These are phyloP conservation scores for Dreissena polymorpha DNA, from an alignment of 1,140 invertebrate species.

Conservation along the genomic window DNA sequence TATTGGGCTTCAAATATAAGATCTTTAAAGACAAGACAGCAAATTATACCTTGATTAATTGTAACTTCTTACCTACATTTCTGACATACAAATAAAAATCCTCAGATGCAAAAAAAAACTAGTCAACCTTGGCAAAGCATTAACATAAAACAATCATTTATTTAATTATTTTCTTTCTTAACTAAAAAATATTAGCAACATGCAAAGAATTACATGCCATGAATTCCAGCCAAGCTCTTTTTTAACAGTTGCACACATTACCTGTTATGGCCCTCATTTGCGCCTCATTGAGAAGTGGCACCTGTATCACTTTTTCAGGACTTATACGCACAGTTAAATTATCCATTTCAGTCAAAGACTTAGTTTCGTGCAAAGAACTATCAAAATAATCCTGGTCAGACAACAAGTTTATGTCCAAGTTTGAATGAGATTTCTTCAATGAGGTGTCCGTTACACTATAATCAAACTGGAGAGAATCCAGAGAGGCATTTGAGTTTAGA, in stretches of 20 bases:
- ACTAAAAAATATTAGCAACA: too few species aligned
- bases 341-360: slow-evolving; percentile 68
- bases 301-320: slow-evolving; percentile 75
- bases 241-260: slow-evolving; percentile 38
- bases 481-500: slow-evolving; percentile 58
- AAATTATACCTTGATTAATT: too few species aligned
- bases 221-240: too few species aligned
- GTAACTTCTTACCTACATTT: too few species aligned
- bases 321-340: slow-evolving; percentile 67
- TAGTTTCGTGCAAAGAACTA: slow-evolving; percentile 57
- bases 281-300: slow-evolving; percentile 77
- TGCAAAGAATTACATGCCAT: too few species aligned
- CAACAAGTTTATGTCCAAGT: slow-evolving; percentile 56
- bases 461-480: slow-evolving; percentile 61
- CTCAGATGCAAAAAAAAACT: too few species aligned
- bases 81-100: too few species aligned
- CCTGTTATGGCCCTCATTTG: slow-evolving; percentile 79
- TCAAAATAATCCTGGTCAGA: slow-evolving; percentile 64
- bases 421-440: slow-evolving; percentile 64
- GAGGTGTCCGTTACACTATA: slow-evolving; percentile 21
- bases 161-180: too few species aligned
- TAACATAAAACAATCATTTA: too few species aligned
- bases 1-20: too few species aligned
- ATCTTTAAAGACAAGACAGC: too few species aligned
- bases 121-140: too few species aligned